Percentiles rank a stretch among this genome's conserved stretches.
These are phyloP conservation scores for Sebastes taczanowskii DNA, from an alignment of 2,797 vertebrate genomes.

Conservation along the genomic window DNA sequence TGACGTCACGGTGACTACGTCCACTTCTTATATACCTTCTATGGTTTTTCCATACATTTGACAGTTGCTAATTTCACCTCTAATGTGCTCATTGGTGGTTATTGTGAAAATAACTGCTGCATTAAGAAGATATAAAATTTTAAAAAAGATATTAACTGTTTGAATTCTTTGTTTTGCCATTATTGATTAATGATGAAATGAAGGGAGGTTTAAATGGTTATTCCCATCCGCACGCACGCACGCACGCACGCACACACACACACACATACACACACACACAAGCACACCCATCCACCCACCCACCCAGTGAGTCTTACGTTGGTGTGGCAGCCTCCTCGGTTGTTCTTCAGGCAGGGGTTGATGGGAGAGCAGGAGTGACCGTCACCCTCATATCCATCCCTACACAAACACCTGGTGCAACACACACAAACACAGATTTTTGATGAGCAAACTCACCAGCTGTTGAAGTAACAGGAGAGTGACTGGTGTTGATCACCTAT, in stretches of 20 bases:
- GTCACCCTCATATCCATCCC: conserved; percentile 90
- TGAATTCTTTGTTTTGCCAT: not conserved
- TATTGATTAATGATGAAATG: not conserved
- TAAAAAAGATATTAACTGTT: not conserved
- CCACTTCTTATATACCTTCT: no score
- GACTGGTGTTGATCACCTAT: not conserved
- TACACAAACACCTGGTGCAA: conserved; percentile 87
- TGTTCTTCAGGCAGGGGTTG: conserved; percentile 84
- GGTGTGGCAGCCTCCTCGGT: conserved; percentile 85
- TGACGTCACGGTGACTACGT: no score
- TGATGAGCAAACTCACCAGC: not conserved
- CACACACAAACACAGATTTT: conserved; percentile 20
- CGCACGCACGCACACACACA: not conserved
- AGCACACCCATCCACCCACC: not conserved
- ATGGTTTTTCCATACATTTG: no score
- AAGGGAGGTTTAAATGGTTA: not conserved
- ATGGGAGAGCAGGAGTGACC: conserved; percentile 87
- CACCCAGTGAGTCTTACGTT: conserved; percentile 83
- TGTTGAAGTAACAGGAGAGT: not conserved
- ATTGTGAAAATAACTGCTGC: not conserved
- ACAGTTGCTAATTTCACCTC: not conserved
- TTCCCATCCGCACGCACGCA: not conserved
- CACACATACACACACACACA: not conserved
- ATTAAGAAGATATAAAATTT: not conserved
- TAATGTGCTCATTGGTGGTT: not conserved